Conservation (phyloP, 2,113 vertebrate genomes). For the Toxotes jaculatrix region DNA sequence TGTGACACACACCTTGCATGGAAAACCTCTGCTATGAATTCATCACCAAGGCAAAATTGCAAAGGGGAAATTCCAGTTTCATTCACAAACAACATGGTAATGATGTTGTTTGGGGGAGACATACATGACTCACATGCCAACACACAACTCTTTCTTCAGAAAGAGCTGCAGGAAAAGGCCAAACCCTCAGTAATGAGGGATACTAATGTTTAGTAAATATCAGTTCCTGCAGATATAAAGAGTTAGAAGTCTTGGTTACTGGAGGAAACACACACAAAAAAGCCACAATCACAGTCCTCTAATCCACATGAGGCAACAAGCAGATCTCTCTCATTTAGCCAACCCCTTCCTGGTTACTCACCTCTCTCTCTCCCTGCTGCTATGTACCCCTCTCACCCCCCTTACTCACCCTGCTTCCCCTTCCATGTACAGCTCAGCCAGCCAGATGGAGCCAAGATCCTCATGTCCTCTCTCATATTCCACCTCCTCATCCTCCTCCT, state of each 20-base stretch:
- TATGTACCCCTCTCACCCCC: slow-evolving; percentile 26
- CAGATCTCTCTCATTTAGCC: slow-evolving; percentile 12
- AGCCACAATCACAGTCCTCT: neutral
- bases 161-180: slow-evolving; percentile 16
- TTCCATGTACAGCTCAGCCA: slow-evolving; percentile 83
- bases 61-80: slow-evolving; percentile 9
- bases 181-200: slow-evolving; percentile 15
- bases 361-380: slow-evolving; percentile 28
- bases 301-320: slow-evolving; percentile 43
- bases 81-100: slow-evolving; percentile 32
- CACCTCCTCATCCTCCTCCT: slow-evolving; percentile 73
- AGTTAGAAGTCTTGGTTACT: slow-evolving; percentile 16
- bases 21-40: neutral
- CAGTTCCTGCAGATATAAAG: neutral
- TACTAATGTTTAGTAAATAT: slow-evolving; percentile 4
- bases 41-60: neutral
- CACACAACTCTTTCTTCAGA: slow-evolving; percentile 14
- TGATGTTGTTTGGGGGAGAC: slow-evolving; percentile 29
- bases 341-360: slow-evolving; percentile 34
- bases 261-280: neutral
- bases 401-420: slow-evolving; percentile 74
- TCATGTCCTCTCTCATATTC: slow-evolving; percentile 82
- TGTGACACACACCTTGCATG: neutral
- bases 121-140: slow-evolving; percentile 23
- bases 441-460: slow-evolving; percentile 82